These are phyloP conservation scores for Tryphoninae sp. DNA, from an alignment of 2,888 invertebrate genomes.

Conservation along the genomic window DNA sequence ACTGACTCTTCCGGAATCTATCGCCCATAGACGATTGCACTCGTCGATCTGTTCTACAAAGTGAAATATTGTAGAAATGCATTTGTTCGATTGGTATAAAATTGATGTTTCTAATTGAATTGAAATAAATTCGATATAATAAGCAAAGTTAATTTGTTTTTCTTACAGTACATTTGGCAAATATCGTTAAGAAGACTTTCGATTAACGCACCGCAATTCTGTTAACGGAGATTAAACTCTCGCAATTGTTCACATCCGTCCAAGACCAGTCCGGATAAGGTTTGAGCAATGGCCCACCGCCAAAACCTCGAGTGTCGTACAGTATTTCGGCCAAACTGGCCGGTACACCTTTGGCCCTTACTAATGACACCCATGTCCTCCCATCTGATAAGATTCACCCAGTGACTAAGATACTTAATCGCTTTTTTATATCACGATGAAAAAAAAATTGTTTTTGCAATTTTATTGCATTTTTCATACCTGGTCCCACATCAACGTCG, in stretches of 20 bases:
- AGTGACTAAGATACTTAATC: too few species aligned
- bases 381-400: constrained; percentile 53
- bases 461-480: not conserved
- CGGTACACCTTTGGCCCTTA: constrained; percentile 85
- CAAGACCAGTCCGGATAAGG: constrained; percentile 86
- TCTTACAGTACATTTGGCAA: too few species aligned
- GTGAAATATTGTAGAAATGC: not conserved
- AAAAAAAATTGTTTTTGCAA: too few species aligned
- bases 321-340: constrained; percentile 85
- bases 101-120: not conserved
- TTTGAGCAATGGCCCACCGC: constrained; percentile 80
- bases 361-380: constrained; percentile 85
- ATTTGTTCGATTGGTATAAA: too few species aligned
- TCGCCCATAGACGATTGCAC: constrained; percentile 36
- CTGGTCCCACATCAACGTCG: constrained; percentile 22
- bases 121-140: not conserved
- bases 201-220: constrained; percentile 85
- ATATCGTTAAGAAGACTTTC: too few species aligned
- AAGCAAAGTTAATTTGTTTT: too few species aligned
- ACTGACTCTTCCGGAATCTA: constrained; percentile 22
- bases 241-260: constrained; percentile 85
- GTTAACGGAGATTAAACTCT: constrained; percentile 87
- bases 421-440: too few species aligned
- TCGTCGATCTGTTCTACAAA: constrained; percentile 12
- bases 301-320: constrained; percentile 73